These are phyloP conservation scores for Ennomos fuscantarius DNA, from an alignment of 2,888 invertebrate genomes.

Conservation along the genomic window DNA sequence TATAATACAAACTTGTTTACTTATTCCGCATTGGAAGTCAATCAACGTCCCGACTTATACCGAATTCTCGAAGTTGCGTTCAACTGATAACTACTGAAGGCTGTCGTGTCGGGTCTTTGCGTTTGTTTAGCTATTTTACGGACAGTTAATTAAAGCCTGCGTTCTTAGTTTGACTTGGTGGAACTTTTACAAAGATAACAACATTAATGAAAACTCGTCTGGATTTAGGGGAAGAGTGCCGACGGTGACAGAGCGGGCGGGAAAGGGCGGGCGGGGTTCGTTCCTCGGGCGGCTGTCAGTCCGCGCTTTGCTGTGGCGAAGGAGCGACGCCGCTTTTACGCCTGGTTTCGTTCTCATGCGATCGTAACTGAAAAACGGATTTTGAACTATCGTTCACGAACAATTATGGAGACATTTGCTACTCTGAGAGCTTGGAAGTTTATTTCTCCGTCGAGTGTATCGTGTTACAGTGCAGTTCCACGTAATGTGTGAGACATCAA, in stretches of 20 bases:
- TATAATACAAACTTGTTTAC: constrained; percentile 14
- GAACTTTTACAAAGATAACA: constrained; percentile 82
- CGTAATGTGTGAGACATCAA: constrained; percentile 62
- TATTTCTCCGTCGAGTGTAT: constrained; percentile 64
- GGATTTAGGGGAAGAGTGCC: constrained; percentile 77
- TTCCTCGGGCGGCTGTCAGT: constrained; percentile 63
- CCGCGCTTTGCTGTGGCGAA: constrained; percentile 61
- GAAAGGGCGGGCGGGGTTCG: constrained; percentile 65
- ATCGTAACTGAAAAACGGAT: constrained; percentile 56
- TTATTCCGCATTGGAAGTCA: constrained; percentile 48
- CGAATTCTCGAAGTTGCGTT: constrained; percentile 49
- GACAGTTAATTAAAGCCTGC: constrained; percentile 80
- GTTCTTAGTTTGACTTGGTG: constrained; percentile 74
- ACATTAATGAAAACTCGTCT: constrained; percentile 82
- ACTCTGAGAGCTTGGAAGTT: constrained; percentile 42
- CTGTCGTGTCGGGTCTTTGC: constrained; percentile 55
- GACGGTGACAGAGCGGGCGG: constrained; percentile 62
- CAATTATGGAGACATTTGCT: constrained; percentile 49
- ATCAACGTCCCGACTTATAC: constrained; percentile 41
- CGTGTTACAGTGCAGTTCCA: constrained; percentile 61
- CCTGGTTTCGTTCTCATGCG: constrained; percentile 47
- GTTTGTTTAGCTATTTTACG: constrained; percentile 74
- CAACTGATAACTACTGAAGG: constrained; percentile 53
- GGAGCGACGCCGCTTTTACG: constrained; percentile 40
- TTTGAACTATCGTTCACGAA: constrained; percentile 44